Evolutionary conservation across 92 coral and sea anemone genomes (phyloP).

Genomic region (Pocillopora meandrina): DNA sequence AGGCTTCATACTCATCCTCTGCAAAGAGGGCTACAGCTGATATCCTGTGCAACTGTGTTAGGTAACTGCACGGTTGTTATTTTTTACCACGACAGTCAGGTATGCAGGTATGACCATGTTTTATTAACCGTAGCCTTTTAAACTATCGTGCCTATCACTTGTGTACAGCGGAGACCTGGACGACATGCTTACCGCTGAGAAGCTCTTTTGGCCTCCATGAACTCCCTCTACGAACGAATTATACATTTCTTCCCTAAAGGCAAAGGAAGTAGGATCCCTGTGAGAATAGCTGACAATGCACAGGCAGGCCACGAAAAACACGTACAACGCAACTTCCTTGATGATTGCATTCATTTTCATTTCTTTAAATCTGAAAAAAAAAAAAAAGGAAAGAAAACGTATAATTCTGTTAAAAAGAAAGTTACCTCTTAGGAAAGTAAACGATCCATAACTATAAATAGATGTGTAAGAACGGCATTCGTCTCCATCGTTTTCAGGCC

Average conservation of each 20-base stretch:
- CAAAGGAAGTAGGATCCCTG: conserved; percentile 83
- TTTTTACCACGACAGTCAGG: no score
- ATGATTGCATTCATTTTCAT: conserved; percentile 86
- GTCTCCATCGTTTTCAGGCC: no score
- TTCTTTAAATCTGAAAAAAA: conserved; percentile 81
- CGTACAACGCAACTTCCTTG: conserved; percentile 84
- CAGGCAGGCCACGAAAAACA: conserved; percentile 82
- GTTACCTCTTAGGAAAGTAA: no score
- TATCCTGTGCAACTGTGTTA: no score
- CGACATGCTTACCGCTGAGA: conserved; percentile 66
- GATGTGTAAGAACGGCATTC: no score
- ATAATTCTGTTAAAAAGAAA: neutral
- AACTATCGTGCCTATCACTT: no score
- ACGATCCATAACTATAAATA: no score
- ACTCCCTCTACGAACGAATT: conserved; percentile 71
- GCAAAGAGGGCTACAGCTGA: no score
- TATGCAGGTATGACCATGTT: no score
- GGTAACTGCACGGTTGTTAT: no score
- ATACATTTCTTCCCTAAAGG: conserved; percentile 74
- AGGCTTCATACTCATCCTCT: neutral
- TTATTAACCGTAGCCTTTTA: no score
- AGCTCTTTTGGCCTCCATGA: conserved; percentile 71
- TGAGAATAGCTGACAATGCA: conserved; percentile 89
- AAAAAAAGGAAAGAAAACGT: neutral
- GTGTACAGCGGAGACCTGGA: no score